phyloP scores from a whole-genome alignment of 2,113 vertebrate species.

The Solenodon paradoxus region DNA sequence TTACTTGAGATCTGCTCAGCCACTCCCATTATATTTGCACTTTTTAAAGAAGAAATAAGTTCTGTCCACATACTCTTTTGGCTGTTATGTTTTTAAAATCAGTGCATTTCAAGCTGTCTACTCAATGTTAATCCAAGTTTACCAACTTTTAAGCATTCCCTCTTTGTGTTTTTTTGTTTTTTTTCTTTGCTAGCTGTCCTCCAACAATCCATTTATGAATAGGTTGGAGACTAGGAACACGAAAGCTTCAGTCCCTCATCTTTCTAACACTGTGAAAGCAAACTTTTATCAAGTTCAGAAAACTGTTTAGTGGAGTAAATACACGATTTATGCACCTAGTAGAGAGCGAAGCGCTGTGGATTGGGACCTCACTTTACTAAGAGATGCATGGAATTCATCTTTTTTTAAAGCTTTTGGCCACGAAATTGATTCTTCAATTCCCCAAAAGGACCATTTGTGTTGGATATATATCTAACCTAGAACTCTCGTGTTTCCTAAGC shows the following conservation, averaged over 20 bases:
- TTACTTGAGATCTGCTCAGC: not conserved
- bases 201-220: conserved; percentile 11
- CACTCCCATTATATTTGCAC: not conserved
- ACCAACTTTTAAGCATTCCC: not conserved
- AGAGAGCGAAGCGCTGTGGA: not conserved
- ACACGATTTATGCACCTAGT: conserved; percentile 21
- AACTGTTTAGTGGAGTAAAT: not conserved
- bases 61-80: not conserved
- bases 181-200: not conserved
- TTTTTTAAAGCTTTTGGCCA: not conserved
- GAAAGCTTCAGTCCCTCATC: not conserved
- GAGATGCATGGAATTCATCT: not conserved
- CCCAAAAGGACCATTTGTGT: not conserved
- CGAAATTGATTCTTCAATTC: too few relatives aligned
- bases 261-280: conserved; percentile 32
- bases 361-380: conserved; percentile 8
- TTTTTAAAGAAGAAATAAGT: conserved; percentile 20
- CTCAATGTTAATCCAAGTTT: not conserved
- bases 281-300: conserved; percentile 52
- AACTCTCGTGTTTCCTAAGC: not conserved
- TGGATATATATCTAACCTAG: not conserved
- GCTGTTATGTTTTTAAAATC: not conserved
- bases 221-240: conserved; percentile 42
- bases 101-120: not conserved
- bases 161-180: not conserved